Evolutionary conservation across 2,797 vertebrate species (phyloP).

Genomic region (Remorina albescens): DNA sequence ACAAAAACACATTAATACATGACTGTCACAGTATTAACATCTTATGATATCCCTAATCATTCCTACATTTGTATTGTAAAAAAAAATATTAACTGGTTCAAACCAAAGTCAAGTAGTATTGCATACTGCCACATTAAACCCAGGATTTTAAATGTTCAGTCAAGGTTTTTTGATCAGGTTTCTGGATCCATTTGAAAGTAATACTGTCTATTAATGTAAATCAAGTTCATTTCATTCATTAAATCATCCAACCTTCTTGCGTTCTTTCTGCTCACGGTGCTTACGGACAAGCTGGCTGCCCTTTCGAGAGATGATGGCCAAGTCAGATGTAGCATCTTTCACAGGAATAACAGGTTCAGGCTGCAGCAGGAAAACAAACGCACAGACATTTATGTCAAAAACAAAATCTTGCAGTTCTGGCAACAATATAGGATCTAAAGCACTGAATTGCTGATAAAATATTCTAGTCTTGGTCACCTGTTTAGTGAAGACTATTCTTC

Average conservation of each 20-base stretch:
- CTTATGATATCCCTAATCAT: not conserved
- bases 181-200: not conserved
- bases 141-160: no score
- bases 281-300: conserved; percentile 97
- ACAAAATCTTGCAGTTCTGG: not conserved
- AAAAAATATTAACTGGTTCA: not conserved
- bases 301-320: conserved; percentile 98
- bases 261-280: conserved; percentile 98
- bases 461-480: conserved; percentile 84
- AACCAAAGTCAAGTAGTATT: not conserved
- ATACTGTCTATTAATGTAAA: not conserved
- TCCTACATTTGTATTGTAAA: not conserved
- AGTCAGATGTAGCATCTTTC: conserved; percentile 96
- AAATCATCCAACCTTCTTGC: conserved; percentile 90
- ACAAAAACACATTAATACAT: no score
- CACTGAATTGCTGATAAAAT: not conserved
- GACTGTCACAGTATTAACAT: no score
- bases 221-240: not conserved
- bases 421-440: not conserved
- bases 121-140: no score
- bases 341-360: conserved; percentile 98
- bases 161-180: no score
- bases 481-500: conserved; percentile 99
- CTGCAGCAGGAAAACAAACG: conserved; percentile 71
- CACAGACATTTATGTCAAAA: conserved; percentile 14